Percentiles rank a stretch among this genome's conserved stretches.
These are phyloP conservation scores for Heliconius sara DNA, from an alignment of 2,888 invertebrate genomes.

Conservation along the genomic window DNA sequence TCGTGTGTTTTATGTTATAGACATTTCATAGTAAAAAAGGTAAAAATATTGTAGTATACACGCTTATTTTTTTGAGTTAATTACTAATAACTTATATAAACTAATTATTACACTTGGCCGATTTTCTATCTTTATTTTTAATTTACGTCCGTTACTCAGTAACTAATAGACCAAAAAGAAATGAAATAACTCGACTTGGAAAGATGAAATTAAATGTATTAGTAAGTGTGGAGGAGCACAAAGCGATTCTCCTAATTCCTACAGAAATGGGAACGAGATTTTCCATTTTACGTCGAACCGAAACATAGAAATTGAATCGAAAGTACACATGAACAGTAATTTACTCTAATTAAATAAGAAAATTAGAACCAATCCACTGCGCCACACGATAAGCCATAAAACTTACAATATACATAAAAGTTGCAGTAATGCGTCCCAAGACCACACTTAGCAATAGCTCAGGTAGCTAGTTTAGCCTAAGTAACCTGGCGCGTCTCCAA, in stretches of 20 bases:
- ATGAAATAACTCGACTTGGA: too few species aligned
- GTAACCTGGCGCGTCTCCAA: conserved; percentile 67
- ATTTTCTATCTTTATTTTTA: too few species aligned
- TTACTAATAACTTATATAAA: background rate
- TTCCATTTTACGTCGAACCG: too few species aligned
- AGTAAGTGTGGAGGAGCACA: too few species aligned
- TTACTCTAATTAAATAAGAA: background rate
- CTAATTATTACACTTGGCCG: too few species aligned
- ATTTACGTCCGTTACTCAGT: too few species aligned
- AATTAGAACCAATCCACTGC: background rate
- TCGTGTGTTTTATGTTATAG: conserved; percentile 19
- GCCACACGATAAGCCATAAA: background rate
- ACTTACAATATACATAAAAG: conserved; percentile 27
- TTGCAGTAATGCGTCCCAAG: conserved; percentile 38
- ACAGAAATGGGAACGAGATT: too few species aligned
- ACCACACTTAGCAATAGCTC: conserved; percentile 45
- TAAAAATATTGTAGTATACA: background rate
- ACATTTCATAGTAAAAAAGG: conserved; percentile 19
- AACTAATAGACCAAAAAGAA: too few species aligned
- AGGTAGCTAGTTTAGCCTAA: conserved; percentile 70
- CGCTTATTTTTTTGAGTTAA: background rate
- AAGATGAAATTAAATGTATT: too few species aligned
- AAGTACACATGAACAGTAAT: background rate
- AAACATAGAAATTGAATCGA: too few species aligned
- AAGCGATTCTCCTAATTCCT: too few species aligned